These are phyloP conservation scores for Epinotia demarniana DNA, from an alignment of 2,888 invertebrate genomes.

Conservation along the genomic window DNA sequence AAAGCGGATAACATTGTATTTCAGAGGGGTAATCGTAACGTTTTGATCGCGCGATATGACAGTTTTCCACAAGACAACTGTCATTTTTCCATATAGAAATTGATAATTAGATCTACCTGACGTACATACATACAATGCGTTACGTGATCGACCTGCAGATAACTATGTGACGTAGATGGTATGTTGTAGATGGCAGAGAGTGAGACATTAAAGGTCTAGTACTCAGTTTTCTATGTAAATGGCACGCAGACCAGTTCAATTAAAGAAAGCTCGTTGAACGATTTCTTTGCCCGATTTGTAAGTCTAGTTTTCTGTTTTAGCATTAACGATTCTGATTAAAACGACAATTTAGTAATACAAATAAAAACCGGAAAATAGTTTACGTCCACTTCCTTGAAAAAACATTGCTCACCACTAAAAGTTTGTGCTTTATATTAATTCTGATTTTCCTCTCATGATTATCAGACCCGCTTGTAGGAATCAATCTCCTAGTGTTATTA, in stretches of 20 bases:
- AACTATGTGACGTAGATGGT: no score
- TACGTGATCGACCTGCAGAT: no score
- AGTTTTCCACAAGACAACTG: no score
- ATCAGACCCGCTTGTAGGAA: no score
- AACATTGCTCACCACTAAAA: no score
- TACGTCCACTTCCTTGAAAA: neutral
- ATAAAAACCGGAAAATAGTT: neutral
- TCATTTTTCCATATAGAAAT: no score
- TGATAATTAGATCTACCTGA: no score
- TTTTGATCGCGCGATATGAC: no score
- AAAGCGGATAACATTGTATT: neutral
- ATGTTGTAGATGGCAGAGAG: neutral
- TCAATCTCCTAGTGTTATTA: no score
- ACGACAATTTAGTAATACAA: neutral
- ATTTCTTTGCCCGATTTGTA: slow-evolving; percentile 13
- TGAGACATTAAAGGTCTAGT: neutral
- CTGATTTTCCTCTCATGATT: no score
- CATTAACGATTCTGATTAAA: neutral
- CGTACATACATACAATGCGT: no score
- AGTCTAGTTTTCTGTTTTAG: neutral
- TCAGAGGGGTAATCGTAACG: neutral
- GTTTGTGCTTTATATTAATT: no score
- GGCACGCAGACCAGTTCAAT: neutral
- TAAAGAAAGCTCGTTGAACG: slow-evolving; percentile 12
- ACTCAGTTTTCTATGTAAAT: slow-evolving; percentile 5